Percentiles rank a stretch among this genome's conserved stretches.
These are phyloP conservation scores for Ramphastos sulfuratus DNA, from an alignment of 2,113 vertebrate genomes.

Conservation along the genomic window DNA sequence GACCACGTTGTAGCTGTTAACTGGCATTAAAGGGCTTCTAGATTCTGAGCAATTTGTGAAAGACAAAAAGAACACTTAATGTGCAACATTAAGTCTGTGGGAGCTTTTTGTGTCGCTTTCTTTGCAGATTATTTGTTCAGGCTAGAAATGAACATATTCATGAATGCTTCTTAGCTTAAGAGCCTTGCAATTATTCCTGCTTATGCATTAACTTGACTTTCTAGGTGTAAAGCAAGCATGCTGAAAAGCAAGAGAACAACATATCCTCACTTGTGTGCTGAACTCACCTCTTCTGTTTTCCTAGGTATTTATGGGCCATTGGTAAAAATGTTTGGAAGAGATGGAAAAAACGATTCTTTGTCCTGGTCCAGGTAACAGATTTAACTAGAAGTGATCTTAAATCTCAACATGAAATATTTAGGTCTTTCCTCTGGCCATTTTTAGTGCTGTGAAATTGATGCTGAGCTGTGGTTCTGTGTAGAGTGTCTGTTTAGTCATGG, in stretches of 20 bases:
- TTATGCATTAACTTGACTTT: neutral
- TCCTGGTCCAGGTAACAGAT: conserved; percentile 93
- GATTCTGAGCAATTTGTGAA: neutral
- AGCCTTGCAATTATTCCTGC: neutral
- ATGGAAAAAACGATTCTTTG: conserved; percentile 99
- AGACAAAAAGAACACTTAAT: conserved; percentile 1
- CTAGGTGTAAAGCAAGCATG: neutral
- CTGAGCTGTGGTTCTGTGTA: neutral
- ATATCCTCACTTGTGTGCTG: neutral
- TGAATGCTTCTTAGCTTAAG: neutral
- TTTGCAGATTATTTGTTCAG: neutral
- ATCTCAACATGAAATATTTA: neutral
- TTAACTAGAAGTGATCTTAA: conserved; percentile 36
- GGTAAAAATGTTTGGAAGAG: conserved; percentile 99
- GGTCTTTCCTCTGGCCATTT: neutral
- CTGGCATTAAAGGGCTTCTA: neutral
- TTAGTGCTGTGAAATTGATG: neutral
- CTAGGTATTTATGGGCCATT: conserved; percentile 95
- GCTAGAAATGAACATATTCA: neutral
- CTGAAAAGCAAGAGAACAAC: neutral
- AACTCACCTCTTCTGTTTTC: conserved; percentile 29
- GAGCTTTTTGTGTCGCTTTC: neutral
- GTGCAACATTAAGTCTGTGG: neutral
- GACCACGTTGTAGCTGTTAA: neutral
- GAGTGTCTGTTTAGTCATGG: neutral